Evolutionary conservation across 1,140 invertebrate genomes (phyloP), one percentile per base, ranked within the genome.

Genomic region (Drosophila bocqueti): DNA sequence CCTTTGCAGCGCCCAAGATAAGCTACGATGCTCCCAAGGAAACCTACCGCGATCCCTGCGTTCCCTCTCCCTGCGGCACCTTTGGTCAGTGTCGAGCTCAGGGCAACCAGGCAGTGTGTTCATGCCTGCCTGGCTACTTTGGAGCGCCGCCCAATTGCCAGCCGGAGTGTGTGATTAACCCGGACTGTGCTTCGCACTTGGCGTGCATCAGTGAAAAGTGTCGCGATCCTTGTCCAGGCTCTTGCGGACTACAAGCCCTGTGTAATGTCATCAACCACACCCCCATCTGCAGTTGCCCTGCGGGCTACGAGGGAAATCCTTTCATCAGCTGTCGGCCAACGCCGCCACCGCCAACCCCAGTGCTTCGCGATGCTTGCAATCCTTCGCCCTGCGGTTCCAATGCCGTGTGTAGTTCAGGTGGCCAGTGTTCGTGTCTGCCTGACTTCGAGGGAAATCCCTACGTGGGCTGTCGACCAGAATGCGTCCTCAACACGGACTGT

Each of bases 181-280:
- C 95, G n/a, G 97, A 98, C 74, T 98, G 97, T 93, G 29, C 95
- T 9, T 91, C 94, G 21, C 94, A 96, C 77, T 94, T 95, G 82
- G 95, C 96, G 11, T 97, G 96, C 84, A 85, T 95, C n/a, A 94
- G 94, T 63, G 94, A 96, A 76, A 96, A 96, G 93, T 97, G 96
- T 93, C 93, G 92, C n/a, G 95, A 97, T 86, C 96, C 96, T 11
- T 97, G 96, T 79, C 93, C 95, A 58, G 96, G 95, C 63, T 97
- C 96, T n/a, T 97, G 97, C 92, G 96, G 96, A 10, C 94, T 96
- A 46, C 96, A 96, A 90, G 96, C 97, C n/a, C 94, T 96, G 77
- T 98, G 97, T 91, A 95, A 95, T 76, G 96, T 97, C 5, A 95
- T 97, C 16, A 96, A 97, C 85, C 97, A 98, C 84, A 96, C 96